Base-by-base conservation (phyloP, 2,113 vertebrate species). In the Leuciscus idus region DNA sequence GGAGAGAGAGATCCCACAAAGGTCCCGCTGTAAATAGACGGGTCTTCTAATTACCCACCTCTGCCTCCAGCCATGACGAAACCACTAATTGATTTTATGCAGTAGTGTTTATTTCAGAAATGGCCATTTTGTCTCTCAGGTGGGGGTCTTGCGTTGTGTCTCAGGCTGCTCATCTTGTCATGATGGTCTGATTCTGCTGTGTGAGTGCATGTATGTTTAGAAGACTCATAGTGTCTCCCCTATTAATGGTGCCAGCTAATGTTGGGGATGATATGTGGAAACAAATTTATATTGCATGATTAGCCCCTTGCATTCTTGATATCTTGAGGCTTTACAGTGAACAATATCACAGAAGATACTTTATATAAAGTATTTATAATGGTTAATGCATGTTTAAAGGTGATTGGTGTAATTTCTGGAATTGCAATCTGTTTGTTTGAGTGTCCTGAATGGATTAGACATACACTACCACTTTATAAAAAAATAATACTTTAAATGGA, bases 1-100 rank as follows among this genome's bases (percentile, higher is more conserved):
- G 91, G 90, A 90, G 75, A 78, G 43, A 55, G 55, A 8, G 39
- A 85, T 72, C 21, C 68, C 74, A 76, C 33, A 28, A 62, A 80
- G 48, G 43, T 70, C 64, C 19, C 39, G 46, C 46, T 33, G 28
- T 33, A 39, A 66, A 48, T 59, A 86, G 48, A 74, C 57, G 80
- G 87, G 75, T 81, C 85, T 50, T 50, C 87, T 89, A 87, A 89
- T 90, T 89, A 87, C 85, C 84, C 86, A 82, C 72, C 68, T 81
- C 95, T 95, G 95, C 95, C 95, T 96, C 93, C 94, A 90, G 57
- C 95, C 95, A 93, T 96, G 96, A 90, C 87, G 95, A 96, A 96
- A 95, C 90, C 92, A 92, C 94, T 97, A 97, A 96, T 96, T 97
- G 96, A 96, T 96, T 96, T 96, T 96, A 96, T 96, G 95, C 95